Conservation (phyloP, 2,888 invertebrate genomes). For the Celastrina argiolus region DNA sequence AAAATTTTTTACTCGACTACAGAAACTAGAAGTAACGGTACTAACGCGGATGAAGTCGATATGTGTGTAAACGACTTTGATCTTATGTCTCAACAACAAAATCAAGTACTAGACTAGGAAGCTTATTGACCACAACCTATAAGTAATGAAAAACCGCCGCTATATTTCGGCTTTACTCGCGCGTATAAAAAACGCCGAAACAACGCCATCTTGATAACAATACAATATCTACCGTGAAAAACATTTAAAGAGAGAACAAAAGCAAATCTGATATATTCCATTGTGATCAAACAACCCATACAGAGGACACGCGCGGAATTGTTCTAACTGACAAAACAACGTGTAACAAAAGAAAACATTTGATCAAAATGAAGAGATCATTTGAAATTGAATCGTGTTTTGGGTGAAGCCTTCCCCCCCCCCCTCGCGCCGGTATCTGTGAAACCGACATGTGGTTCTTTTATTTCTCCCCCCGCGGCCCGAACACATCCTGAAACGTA, state of each 20-base stretch:
- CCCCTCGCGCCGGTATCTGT: conserved; percentile 35
- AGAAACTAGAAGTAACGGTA: too few relatives aligned
- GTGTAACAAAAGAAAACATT: conserved; percentile 17
- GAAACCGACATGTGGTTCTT: conserved; percentile 46
- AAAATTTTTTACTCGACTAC: too few relatives aligned
- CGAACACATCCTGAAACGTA: conserved; percentile 49
- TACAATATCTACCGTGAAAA: not conserved
- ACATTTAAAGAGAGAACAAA: not conserved
- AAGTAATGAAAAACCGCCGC: too few relatives aligned
- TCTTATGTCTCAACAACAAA: too few relatives aligned
- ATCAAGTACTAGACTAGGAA: too few relatives aligned
- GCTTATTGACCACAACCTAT: too few relatives aligned
- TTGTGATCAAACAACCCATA: conserved; percentile 11
- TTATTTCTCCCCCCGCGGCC: conserved; percentile 43
- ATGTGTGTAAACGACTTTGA: too few relatives aligned
- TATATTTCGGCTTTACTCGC: too few relatives aligned
- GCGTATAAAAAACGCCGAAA: too few relatives aligned
- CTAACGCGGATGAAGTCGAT: too few relatives aligned
- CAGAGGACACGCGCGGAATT: not conserved
- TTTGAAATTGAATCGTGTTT: conserved; percentile 28
- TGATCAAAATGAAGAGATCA: conserved; percentile 25
- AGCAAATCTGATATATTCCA: not conserved
- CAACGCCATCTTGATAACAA: not conserved
- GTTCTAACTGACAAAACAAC: conserved; percentile 19
- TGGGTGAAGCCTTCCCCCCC: conserved; percentile 22